Evolutionary conservation across 2,888 invertebrate species (phyloP).

Genomic region (Lepetodrilus schrolli): DNA sequence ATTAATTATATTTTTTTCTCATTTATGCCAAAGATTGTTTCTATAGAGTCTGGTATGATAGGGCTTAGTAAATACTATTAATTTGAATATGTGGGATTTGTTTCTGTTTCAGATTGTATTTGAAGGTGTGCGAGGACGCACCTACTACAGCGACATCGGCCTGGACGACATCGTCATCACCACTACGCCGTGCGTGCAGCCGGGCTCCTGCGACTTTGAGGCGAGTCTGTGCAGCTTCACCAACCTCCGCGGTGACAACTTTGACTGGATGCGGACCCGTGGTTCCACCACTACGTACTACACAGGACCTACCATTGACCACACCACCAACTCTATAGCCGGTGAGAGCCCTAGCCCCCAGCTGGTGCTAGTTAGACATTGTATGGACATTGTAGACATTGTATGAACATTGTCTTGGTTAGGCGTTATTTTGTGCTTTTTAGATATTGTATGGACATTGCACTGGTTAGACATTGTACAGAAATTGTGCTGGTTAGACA

Average conservation of each 20-base stretch:
- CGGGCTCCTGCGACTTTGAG: constrained; percentile 65
- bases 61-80: too few relatives aligned
- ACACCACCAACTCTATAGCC: constrained; percentile 55
- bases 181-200: constrained; percentile 51
- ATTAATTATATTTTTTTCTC: too few relatives aligned
- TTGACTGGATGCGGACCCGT: constrained; percentile 62
- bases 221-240: constrained; percentile 60
- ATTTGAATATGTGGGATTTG: too few relatives aligned
- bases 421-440: too few relatives aligned
- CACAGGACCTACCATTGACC: constrained; percentile 62
- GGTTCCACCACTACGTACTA: constrained; percentile 43
- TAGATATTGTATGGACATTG: too few relatives aligned
- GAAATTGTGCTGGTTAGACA: too few relatives aligned
- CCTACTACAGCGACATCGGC: constrained; percentile 59
- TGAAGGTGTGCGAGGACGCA: constrained; percentile 52
- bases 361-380: too few relatives aligned
- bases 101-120: constrained; percentile 54
- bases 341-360: constrained; percentile 43
- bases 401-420: too few relatives aligned
- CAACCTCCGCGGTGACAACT: constrained; percentile 54
- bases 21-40: too few relatives aligned
- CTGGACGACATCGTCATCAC: constrained; percentile 58
- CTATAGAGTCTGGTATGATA: too few relatives aligned
- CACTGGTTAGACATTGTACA: too few relatives aligned
- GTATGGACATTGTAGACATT: too few relatives aligned